Evolutionary conservation across 2,797 vertebrate species (phyloP).

Genomic region (Mycteria americana): DNA sequence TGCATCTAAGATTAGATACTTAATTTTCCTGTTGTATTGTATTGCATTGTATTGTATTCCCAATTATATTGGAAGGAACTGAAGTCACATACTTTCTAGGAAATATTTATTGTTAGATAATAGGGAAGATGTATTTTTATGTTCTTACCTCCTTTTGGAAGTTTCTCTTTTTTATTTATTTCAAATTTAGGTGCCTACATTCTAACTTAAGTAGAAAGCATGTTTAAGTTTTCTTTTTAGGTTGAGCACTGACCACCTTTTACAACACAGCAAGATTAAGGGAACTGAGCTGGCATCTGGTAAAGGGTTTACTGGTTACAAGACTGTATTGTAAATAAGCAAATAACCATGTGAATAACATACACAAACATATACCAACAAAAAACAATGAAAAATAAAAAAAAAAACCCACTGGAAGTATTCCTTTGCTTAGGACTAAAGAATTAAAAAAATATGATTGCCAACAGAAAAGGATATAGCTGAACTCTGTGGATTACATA

Average conservation of each 20-base stretch:
- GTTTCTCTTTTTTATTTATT: neutral
- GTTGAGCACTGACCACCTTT: neutral
- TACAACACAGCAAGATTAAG: neutral
- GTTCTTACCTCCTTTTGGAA: neutral
- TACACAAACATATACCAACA: neutral
- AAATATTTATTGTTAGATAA: neutral
- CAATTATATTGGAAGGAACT: neutral
- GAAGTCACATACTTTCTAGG: neutral
- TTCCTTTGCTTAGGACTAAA: neutral
- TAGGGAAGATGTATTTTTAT: neutral
- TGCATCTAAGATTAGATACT: neutral
- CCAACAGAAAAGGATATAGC: neutral
- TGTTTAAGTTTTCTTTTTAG: neutral
- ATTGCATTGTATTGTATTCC: neutral
- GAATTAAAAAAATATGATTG: neutral
- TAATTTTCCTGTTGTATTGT: neutral
- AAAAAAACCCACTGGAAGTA: accelerated
- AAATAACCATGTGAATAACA: neutral
- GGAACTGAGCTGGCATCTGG: neutral
- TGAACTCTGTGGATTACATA: neutral
- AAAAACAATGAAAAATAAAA: neutral
- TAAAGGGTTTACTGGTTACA: neutral
- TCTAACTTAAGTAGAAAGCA: neutral
- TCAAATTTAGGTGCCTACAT: neutral
- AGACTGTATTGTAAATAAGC: neutral